phyloP scores from a whole-genome alignment of 2,888 invertebrate species.

The Tipula vernalis region DNA sequence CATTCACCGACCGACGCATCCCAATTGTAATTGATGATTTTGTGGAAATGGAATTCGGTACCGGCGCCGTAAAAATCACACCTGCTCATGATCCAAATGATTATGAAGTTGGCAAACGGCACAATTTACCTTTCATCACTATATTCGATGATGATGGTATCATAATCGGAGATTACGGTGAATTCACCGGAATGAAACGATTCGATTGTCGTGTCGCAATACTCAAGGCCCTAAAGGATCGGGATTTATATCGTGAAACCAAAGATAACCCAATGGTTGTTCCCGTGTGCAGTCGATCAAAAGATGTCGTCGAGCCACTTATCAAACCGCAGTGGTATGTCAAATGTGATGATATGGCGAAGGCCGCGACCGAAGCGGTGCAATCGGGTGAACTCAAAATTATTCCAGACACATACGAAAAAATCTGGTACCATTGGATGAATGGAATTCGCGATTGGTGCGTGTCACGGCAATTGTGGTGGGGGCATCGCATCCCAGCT shows the following conservation, averaged over 20 bases:
- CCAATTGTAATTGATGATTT: conserved; percentile 87
- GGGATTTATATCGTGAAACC: conserved; percentile 62
- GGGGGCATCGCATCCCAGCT: conserved; percentile 97
- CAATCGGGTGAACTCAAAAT: conserved; percentile 70
- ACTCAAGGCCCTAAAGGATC: conserved; percentile 56
- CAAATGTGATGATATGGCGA: conserved; percentile 81
- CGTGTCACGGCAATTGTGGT: conserved; percentile 96
- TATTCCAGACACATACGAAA: conserved; percentile 80
- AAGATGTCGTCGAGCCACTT: conserved; percentile 93
- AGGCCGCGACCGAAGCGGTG: conserved; percentile 69
- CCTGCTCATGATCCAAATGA: conserved; percentile 97
- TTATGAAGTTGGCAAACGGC: conserved; percentile 87
- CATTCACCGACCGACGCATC: conserved; percentile 69
- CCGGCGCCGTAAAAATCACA: conserved; percentile 97
- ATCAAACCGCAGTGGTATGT: conserved; percentile 97
- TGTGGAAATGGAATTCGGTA: conserved; percentile 92
- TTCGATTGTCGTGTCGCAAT: conserved; percentile 81
- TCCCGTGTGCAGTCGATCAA: conserved; percentile 89
- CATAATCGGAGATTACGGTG: conserved; percentile 65
- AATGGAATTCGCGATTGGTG: conserved; percentile 97
- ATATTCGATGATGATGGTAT: conserved; percentile 87
- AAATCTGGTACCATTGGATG: conserved; percentile 95
- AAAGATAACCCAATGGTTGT: conserved; percentile 93
- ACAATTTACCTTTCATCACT: conserved; percentile 72
- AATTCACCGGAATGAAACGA: conserved; percentile 75